Percentiles rank a stretch among this genome's conserved stretches.
Conservation (phyloP, 2,113 vertebrate genomes). For the Seriola dumerili region DNA sequence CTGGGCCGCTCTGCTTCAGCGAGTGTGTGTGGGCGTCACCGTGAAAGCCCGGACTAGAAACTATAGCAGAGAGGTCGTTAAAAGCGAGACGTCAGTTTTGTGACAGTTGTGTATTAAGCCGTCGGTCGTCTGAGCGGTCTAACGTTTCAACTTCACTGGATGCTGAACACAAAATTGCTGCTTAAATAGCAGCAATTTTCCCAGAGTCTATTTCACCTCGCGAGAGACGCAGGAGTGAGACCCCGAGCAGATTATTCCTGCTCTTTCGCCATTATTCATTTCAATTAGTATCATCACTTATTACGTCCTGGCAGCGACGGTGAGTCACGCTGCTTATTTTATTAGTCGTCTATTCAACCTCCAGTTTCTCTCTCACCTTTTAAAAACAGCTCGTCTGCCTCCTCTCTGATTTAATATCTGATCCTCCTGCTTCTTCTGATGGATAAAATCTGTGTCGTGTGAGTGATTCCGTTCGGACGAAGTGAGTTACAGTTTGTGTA, state of each 20-base stretch:
- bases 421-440: neutral
- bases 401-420: neutral
- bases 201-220: neutral
- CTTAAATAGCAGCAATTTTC: conserved; percentile 15
- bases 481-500: too few species aligned
- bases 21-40: neutral
- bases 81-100: neutral
- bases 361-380: neutral
- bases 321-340: neutral
- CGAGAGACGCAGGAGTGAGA: neutral
- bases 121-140: neutral
- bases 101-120: neutral
- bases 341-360: conserved; percentile 1
- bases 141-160: neutral
- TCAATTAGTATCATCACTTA: neutral
- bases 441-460: neutral
- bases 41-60: neutral
- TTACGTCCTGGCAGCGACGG: neutral
- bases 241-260: neutral
- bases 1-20: neutral
- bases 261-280: neutral
- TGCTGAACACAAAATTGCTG: conserved; percentile 5
- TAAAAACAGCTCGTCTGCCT: neutral
- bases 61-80: neutral
- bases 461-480: neutral